phyloP scores from a whole-genome alignment of 2,888 invertebrate genomes.

The Limnephilus marmoratus region DNA sequence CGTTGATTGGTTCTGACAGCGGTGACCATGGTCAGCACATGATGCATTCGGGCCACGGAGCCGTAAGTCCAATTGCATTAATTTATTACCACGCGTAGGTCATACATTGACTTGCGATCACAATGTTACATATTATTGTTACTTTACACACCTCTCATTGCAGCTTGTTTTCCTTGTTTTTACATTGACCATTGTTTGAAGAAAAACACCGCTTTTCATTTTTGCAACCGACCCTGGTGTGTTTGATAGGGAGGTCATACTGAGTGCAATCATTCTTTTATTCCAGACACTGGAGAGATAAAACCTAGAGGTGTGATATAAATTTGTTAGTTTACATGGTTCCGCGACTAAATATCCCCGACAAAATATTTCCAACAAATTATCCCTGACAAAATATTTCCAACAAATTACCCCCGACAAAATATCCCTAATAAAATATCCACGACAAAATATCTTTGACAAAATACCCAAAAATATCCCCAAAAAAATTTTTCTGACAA shows the following conservation, averaged over 20 bases:
- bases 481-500: no score
- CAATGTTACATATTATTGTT: slow-evolving; percentile 5
- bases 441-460: no score
- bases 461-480: no score
- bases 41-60: slow-evolving; percentile 74
- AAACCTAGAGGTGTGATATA: not conserved
- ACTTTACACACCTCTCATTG: not conserved
- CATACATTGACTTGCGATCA: not conserved
- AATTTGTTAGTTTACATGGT: no score
- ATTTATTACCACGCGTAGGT: not conserved
- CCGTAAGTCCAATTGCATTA: slow-evolving; percentile 47
- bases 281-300: not conserved
- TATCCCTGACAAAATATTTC: no score
- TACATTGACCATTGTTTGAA: not conserved
- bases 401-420: no score
- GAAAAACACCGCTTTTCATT: not conserved
- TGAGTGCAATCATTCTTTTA: not conserved
- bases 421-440: no score
- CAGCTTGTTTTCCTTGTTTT: not conserved
- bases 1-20: slow-evolving; percentile 83
- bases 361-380: no score
- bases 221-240: not conserved
- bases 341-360: no score
- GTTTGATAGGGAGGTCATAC: not conserved
- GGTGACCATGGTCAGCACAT: slow-evolving; percentile 77